Evolutionary conservation across 2,113 vertebrate species (phyloP).

Genomic region (Struthio camelus): DNA sequence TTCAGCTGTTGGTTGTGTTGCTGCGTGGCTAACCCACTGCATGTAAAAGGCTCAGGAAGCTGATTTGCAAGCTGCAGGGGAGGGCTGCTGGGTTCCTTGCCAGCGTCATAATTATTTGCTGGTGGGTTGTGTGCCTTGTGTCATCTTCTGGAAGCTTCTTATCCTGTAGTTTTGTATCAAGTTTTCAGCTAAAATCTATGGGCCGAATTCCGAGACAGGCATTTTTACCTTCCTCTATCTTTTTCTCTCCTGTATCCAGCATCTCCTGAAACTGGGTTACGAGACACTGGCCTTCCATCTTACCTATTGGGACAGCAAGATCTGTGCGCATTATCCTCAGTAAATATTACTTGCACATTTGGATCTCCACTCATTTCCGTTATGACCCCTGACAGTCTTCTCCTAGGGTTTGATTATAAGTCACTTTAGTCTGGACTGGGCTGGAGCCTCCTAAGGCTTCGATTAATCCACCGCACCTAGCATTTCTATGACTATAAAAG

Average conservation of each 20-base stretch:
- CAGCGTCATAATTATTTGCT: neutral
- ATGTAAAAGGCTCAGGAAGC: accelerated
- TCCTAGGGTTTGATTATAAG: slow-evolving; percentile 19
- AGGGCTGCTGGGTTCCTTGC: accelerated
- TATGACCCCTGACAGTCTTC: slow-evolving; percentile 11
- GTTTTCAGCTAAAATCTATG: neutral
- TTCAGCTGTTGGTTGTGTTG: neutral
- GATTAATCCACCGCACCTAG: slow-evolving; percentile 65
- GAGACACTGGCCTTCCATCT: slow-evolving; percentile 34
- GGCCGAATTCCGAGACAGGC: neutral
- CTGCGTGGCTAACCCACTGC: neutral
- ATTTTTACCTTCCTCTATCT: neutral
- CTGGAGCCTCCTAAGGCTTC: slow-evolving; percentile 48
- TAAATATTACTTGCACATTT: slow-evolving; percentile 43
- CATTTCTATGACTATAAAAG: slow-evolving; percentile 70
- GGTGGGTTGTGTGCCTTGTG: neutral
- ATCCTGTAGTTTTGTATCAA: neutral
- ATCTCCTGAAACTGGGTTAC: neutral
- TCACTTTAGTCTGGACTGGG: neutral
- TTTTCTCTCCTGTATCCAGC: neutral
- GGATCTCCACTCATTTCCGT: slow-evolving; percentile 43
- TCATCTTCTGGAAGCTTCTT: neutral
- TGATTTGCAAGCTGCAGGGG: neutral
- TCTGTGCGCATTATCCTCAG: slow-evolving; percentile 15
- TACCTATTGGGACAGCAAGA: slow-evolving; percentile 25